These are phyloP conservation scores for Penelope pileata DNA, from an alignment of 2,113 vertebrate genomes.

Conservation along the genomic window DNA sequence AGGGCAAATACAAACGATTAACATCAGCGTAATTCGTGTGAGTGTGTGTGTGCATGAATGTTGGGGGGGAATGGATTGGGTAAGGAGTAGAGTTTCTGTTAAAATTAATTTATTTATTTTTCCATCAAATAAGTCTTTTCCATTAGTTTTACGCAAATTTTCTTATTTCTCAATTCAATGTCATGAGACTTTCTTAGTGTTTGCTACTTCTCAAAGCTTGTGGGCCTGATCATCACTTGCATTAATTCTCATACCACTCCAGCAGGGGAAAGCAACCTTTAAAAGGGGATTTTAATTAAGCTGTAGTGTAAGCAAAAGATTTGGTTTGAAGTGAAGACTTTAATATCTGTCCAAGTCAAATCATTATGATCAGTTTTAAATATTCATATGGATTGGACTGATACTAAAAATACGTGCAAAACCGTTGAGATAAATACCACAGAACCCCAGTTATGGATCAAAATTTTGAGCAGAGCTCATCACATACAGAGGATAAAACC, in stretches of 20 bases:
- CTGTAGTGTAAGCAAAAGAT: not conserved
- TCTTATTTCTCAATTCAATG: not conserved
- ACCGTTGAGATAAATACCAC: not conserved
- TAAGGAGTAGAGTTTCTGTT: not conserved
- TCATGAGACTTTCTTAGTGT: not conserved
- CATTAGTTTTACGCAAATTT: not conserved
- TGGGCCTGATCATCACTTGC: not conserved
- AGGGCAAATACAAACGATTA: not conserved
- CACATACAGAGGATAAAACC: not conserved
- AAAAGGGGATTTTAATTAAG: not conserved
- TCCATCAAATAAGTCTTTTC: not conserved
- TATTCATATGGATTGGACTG: not conserved
- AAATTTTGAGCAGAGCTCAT: slow-evolving; percentile 10
- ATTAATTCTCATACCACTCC: not conserved
- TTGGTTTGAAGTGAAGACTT: not conserved
- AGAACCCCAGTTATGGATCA: not conserved
- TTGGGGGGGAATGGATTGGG: not conserved
- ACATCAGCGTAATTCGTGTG: not conserved
- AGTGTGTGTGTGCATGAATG: not conserved
- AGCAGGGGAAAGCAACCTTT: slow-evolving; percentile 11
- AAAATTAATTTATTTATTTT: not conserved
- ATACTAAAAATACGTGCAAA: not conserved
- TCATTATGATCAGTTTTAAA: not conserved
- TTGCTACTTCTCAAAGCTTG: not conserved
- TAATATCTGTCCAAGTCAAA: not conserved